Percentiles rank a stretch among this genome's conserved stretches.
phyloP scores from a whole-genome alignment of 2,888 invertebrate species.

The Teinopalpus imperialis region DNA sequence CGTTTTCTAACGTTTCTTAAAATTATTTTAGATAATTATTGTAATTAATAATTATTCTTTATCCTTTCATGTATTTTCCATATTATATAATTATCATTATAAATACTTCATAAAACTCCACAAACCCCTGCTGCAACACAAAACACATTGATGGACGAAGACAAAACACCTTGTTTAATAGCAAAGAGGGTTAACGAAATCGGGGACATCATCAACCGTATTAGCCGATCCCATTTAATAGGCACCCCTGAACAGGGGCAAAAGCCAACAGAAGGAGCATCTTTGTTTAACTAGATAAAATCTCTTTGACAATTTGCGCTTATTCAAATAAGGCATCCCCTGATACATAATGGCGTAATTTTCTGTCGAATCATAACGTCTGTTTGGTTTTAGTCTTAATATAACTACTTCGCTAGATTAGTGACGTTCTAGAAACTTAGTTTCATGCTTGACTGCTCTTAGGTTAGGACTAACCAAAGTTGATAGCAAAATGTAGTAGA shows the following conservation, averaged over 20 bases:
- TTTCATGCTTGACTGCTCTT: constrained; percentile 33
- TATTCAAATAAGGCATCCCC: constrained; percentile 78
- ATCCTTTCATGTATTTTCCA: too few relatives aligned
- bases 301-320: constrained; percentile 82
- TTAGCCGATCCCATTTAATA: constrained; percentile 77
- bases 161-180: constrained; percentile 61
- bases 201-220: constrained; percentile 74
- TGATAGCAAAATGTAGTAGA: too few relatives aligned
- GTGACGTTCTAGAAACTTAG: constrained; percentile 24
- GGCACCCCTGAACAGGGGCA: constrained; percentile 62
- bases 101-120: constrained; percentile 10
- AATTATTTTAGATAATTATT: too few relatives aligned
- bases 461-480: too few relatives aligned
- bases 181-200: constrained; percentile 63
- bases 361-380: constrained; percentile 52
- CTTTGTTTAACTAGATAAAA: constrained; percentile 80
- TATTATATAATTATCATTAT: constrained; percentile 1
- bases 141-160: constrained; percentile 35
- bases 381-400: constrained; percentile 26
- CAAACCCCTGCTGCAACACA: constrained; percentile 28
- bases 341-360: constrained; percentile 71
- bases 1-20: too few relatives aligned
- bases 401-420: constrained; percentile 29
- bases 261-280: constrained; percentile 75
- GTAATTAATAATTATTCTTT: too few relatives aligned